Evolutionary conservation across 2,797 vertebrate genomes (phyloP).

Genomic region (Pagetopsis macropterus): DNA sequence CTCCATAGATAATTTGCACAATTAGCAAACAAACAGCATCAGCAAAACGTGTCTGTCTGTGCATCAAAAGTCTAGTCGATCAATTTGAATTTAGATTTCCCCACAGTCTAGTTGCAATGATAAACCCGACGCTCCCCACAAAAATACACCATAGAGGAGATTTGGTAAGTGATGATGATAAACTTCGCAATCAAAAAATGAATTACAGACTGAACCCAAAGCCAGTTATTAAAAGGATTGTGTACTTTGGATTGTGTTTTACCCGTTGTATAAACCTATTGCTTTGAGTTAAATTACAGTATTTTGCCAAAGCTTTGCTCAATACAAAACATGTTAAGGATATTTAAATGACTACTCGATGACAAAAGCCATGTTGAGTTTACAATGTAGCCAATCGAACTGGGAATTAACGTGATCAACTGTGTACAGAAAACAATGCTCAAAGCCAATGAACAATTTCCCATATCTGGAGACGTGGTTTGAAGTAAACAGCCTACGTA

Average conservation of each 20-base stretch:
- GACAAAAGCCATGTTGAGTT: slow-evolving; percentile 5
- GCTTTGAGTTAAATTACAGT: slow-evolving; percentile 8
- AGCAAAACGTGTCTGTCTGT: slow-evolving; percentile 3
- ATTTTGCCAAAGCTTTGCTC: neutral
- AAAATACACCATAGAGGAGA: slow-evolving; percentile 8
- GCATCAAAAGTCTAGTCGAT: slow-evolving; percentile 15
- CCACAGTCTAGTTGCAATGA: neutral
- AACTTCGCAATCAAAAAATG: neutral
- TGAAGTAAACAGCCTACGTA: neutral
- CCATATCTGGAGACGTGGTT: neutral
- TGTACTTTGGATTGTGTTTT: neutral
- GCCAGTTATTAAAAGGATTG: neutral
- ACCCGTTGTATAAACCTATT: neutral
- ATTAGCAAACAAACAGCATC: slow-evolving; percentile 32
- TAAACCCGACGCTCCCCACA: neutral
- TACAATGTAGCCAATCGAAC: neutral
- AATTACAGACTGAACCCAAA: neutral
- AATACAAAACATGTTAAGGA: neutral
- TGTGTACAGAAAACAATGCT: neutral
- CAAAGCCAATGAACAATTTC: neutral
- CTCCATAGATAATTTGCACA: slow-evolving; percentile 24
- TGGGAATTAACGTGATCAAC: neutral
- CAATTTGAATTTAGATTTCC: neutral
- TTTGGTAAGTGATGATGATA: neutral
- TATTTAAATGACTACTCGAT: neutral